Conservation (phyloP, 1,140 invertebrate species). For the Drosophila paulistorum region DNA sequence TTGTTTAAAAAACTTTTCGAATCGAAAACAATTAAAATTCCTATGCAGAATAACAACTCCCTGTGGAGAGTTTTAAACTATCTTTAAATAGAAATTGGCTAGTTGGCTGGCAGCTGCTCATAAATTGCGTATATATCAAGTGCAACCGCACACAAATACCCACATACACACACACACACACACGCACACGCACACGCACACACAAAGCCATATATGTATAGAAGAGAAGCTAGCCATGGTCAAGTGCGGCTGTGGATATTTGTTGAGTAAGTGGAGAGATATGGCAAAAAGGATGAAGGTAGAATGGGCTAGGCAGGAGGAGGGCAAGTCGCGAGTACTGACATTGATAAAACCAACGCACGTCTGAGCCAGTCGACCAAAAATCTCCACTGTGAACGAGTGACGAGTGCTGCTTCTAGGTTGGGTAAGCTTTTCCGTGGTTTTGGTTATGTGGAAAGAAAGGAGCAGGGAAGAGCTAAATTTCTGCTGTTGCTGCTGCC, state of each 20-base stretch:
- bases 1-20: not conserved
- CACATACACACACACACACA: not conserved
- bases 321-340: slow-evolving; percentile 14
- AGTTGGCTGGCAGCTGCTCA: not conserved
- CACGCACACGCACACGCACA: not conserved
- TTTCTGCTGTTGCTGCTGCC: not conserved
- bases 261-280: not conserved
- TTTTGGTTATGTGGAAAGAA: not conserved
- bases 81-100: slow-evolving; percentile 8
- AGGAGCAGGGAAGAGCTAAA: not conserved
- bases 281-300: not conserved
- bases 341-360: slow-evolving; percentile 36
- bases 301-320: not conserved
- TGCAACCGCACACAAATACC: not conserved
- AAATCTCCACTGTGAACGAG: slow-evolving; percentile 29
- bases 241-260: slow-evolving; percentile 38
- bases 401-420: slow-evolving; percentile 28
- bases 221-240: slow-evolving; percentile 42
- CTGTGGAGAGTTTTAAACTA: too few species aligned
- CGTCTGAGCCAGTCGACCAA: slow-evolving; percentile 36
- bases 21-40: slow-evolving; percentile 4
- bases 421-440: slow-evolving; percentile 16
- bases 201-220: not conserved
- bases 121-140: slow-evolving; percentile 8
- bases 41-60: not conserved